Percentiles rank a stretch among this genome's conserved stretches.
Conservation (phyloP, 1,140 invertebrate genomes). For the Saccostrea echinata region DNA sequence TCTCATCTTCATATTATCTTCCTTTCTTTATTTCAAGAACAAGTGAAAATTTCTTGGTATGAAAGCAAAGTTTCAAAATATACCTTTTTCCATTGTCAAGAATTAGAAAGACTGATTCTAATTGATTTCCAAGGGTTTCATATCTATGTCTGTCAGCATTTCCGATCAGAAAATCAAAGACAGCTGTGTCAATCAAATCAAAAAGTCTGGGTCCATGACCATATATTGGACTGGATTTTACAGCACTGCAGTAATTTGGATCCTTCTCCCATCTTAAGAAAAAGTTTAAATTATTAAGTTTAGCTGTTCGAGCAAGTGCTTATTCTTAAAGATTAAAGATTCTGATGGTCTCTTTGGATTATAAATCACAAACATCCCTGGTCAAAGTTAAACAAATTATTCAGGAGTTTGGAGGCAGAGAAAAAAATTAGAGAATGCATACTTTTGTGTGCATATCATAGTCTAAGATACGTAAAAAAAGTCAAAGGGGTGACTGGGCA, state of each 20-base stretch:
- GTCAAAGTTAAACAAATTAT: too few relatives aligned
- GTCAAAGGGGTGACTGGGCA: too few relatives aligned
- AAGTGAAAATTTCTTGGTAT: too few relatives aligned
- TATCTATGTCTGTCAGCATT: slow-evolving; percentile 97
- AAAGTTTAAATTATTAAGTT: background rate
- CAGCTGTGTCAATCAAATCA: slow-evolving; percentile 91
- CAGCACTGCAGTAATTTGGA: slow-evolving; percentile 88
- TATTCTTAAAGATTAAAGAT: too few relatives aligned
- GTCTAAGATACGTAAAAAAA: too few relatives aligned
- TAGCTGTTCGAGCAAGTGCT: background rate
- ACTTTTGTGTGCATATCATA: too few relatives aligned
- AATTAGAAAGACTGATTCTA: slow-evolving; percentile 86
- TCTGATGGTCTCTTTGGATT: too few relatives aligned
- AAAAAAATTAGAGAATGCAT: too few relatives aligned
- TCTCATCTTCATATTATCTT: too few relatives aligned
- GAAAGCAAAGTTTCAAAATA: background rate
- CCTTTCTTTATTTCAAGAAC: too few relatives aligned
- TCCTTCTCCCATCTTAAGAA: slow-evolving; percentile 88
- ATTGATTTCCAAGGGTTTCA: slow-evolving; percentile 85
- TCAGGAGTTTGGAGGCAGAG: too few relatives aligned
- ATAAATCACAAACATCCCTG: too few relatives aligned
- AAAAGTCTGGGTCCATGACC: slow-evolving; percentile 83
- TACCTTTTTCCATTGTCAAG: slow-evolving; percentile 95
- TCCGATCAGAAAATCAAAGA: slow-evolving; percentile 96
- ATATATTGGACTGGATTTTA: slow-evolving; percentile 76